Base-by-base conservation (phyloP, 2,888 invertebrate genomes). In the Embidobia sp. region DNA sequence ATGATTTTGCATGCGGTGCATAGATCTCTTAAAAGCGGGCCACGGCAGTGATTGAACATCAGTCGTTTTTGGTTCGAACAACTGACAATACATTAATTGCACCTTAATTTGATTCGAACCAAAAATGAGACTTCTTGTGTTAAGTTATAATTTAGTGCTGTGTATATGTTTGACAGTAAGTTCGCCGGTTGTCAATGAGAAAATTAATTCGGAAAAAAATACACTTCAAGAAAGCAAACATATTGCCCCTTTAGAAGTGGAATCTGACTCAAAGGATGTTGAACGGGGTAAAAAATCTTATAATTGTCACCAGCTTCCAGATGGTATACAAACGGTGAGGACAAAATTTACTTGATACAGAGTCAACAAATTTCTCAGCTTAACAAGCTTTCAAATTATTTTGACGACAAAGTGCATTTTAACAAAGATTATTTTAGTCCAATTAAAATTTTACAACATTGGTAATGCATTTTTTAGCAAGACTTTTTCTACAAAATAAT, bases 21-120 rank as follows among this genome's bases (percentile, higher is more conserved):
- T 57, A 51, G 69, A 64, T 51, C 69, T 55, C 42, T 70, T 78
- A 78, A 74, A 78, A 78, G 59, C 69, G 29, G 44, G 53, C 42
- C 10, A 13, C 59, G 10, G 1, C 35, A 37, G 18, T 11, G 18
- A 11, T 13, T 7, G 13, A 11, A 33, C 59, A 67, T 74, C 78
- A 78, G 78, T 78, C 19, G 31, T 35, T 27, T 64, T 69, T 18
- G 40, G 48, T 69, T 64, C 13, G 11, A 57, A 22, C 42, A 59
- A 67, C 33, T 10, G 57, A 40, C 37, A 73, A 19, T 74, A 48
- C 35, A 44, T 49, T 18, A 7, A 46, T 15, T 18, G n/a, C 13
- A 63, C 1, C 15, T 4, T 4, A 18, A 48, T 7, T 40, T 1
- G 22, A 16, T 7, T n/a, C n/a, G n/a, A n/a, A 44, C 8, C 31